Conservation (phyloP, 1,140 invertebrate genomes). For the Brachionus rotundiformis region DNA sequence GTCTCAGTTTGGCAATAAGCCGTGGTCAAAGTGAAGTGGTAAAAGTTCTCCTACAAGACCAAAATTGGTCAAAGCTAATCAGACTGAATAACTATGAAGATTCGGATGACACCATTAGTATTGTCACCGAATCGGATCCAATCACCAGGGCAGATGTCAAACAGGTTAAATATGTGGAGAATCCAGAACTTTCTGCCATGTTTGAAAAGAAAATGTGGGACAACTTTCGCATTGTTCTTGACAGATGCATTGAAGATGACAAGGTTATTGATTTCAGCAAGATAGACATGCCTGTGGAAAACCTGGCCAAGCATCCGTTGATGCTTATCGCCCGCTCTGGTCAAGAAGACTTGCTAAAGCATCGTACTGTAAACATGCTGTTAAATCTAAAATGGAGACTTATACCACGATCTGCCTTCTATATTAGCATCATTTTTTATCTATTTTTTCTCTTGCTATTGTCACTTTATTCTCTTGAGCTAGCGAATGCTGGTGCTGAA, state of each 20-base stretch:
- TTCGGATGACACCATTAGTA: constrained; percentile 22
- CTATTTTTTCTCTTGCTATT: constrained; percentile 22
- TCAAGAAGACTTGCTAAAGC: constrained; percentile 41
- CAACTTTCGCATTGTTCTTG: constrained; percentile 27
- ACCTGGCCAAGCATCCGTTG: constrained; percentile 6
- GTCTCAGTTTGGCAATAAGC: constrained; percentile 36
- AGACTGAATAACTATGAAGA: constrained; percentile 37
- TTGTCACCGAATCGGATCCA: background rate
- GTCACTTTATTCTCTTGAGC: constrained; percentile 13
- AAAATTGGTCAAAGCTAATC: constrained; percentile 45
- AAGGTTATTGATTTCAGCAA: constrained; percentile 49
- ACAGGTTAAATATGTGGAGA: background rate
- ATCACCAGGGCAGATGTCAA: background rate
- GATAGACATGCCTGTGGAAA: constrained; percentile 46
- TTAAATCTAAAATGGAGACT: constrained; percentile 29
- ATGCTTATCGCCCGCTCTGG: constrained; percentile 43
- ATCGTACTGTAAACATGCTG: background rate
- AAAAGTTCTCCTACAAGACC: constrained; percentile 12
- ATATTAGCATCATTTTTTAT: constrained; percentile 26
- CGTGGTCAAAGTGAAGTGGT: constrained; percentile 46
- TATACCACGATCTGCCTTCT: constrained; percentile 44
- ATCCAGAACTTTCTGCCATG: constrained; percentile 48
- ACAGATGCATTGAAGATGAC: constrained; percentile 39
- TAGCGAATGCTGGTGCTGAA: constrained; percentile 33
- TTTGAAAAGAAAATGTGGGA: constrained; percentile 49